Base-by-base conservation (phyloP, 2,797 vertebrate species). In the Smutsia gigantea region DNA sequence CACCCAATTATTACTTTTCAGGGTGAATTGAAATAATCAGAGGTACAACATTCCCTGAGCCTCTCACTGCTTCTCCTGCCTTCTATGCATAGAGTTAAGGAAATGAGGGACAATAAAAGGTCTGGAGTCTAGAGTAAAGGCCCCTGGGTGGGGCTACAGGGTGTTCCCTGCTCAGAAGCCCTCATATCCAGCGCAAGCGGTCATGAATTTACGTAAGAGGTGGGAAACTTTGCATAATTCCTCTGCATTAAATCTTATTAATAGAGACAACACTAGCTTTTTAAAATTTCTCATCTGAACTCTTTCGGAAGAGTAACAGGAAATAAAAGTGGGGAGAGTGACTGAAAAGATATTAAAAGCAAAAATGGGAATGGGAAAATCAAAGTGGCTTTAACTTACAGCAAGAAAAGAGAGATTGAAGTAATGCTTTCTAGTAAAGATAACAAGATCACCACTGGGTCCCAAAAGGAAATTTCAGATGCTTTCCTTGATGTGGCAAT, bases 401-500 rank as follows among this genome's bases (percentile, higher is more conserved):
- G 14, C 25, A 55, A 49, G 10, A 42, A 69, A 77, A 21, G 51
- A 61, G 42, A 75, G 21, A 49, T 15, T 7, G 1, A 27, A 42
- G 34, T 34, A 72, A 68, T 39, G 4, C 49, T 81, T 84, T 94
- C 79, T 68, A 72, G 87, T 63, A 69, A 68, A 74, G 37, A 64
- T 51, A 72, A 66, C 29, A 23, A 59, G 46, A 46, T 74, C 15
- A 14, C 31, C 49, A 18, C 5, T 13, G 37, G 15, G 2, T 81
- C 63, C 82, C 84, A n/a, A 5, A 88, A n/a, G 83, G 87, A 93
- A 46, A 53, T 75, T 21, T 37, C 57, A 3, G 55, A 57, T 42
- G 42, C 34, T 69, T 79, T 61, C 84, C 87, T 63, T 51, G 51
- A 78, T 78, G 90, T 82, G 77, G 93, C 51, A 57, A 92, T 87